Conservation (phyloP, 1,140 invertebrate species). For the Panonychus citri region DNA sequence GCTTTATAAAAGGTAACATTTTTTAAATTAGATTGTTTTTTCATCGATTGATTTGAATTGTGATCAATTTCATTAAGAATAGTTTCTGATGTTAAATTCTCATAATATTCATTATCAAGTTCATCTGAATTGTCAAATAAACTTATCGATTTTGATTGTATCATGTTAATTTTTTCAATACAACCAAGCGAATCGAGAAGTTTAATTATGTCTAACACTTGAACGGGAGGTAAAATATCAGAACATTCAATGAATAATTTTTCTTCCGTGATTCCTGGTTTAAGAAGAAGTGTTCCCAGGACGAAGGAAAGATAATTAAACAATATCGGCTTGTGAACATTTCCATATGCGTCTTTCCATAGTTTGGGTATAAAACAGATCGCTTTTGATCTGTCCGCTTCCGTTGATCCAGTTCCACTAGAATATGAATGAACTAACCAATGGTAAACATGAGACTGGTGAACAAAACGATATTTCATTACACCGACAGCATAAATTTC, state of each 20-base stretch:
- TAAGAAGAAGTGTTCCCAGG: constrained; percentile 34
- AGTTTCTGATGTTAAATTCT: no score
- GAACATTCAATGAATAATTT: constrained; percentile 14
- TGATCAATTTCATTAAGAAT: no score
- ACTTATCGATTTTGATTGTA: background rate
- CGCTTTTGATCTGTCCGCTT: background rate
- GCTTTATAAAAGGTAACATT: background rate
- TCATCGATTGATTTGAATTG: no score
- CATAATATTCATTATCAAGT: background rate
- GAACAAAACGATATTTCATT: constrained; percentile 19
- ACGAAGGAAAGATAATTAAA: constrained; percentile 40
- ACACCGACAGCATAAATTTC: constrained; percentile 10
- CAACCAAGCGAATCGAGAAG: constrained; percentile 27
- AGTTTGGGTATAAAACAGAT: constrained; percentile 25
- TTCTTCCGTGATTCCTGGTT: constrained; percentile 27
- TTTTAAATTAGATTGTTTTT: no score
- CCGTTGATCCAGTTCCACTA: background rate
- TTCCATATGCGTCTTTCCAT: constrained; percentile 49
- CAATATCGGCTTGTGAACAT: constrained; percentile 39
- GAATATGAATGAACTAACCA: constrained; percentile 29
- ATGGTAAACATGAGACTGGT: constrained; percentile 25
- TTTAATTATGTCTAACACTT: constrained; percentile 21
- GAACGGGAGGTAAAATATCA: constrained; percentile 20
- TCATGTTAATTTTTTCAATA: background rate
- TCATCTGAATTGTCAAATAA: background rate